Percentiles rank a stretch among this genome's conserved stretches.
Conservation (phyloP, 2,113 vertebrate species). For the Takifugu flavidus region DNA sequence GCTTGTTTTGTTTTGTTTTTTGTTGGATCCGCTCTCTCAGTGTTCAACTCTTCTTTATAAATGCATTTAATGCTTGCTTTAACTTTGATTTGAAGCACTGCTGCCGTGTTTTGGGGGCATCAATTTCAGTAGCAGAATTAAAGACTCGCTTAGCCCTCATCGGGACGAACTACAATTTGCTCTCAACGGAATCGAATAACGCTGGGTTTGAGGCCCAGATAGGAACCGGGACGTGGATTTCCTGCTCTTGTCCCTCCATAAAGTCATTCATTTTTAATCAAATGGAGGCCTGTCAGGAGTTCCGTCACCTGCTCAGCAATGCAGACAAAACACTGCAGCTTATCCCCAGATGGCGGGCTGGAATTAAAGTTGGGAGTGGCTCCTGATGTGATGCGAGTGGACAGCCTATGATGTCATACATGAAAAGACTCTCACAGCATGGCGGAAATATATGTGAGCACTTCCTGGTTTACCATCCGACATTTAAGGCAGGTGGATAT, state of each 20-base stretch:
- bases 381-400: constrained; percentile 1
- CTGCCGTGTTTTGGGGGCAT: background rate
- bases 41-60: too few species aligned
- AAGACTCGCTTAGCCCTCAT: background rate
- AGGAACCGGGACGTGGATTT: constrained; percentile 17
- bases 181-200: too few species aligned
- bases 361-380: background rate
- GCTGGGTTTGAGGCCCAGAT: constrained; percentile 23
- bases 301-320: constrained; percentile 36
- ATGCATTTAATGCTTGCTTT: background rate
- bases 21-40: too few species aligned
- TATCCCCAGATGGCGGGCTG: constrained; percentile 11
- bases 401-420: background rate
- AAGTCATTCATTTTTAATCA: constrained; percentile 39
- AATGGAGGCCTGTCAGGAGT: constrained; percentile 35
- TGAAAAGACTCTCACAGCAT: background rate
- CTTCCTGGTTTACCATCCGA: background rate
- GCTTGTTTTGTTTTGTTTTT: too few species aligned
- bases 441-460: background rate
- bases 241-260: constrained; percentile 37
- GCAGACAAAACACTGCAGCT: constrained; percentile 26
- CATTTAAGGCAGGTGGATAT: background rate
- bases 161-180: too few species aligned
- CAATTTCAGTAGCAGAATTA: background rate
- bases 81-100: background rate